These are phyloP conservation scores for Callosobruchus maculatus DNA, from an alignment of 2,888 invertebrate species.

Conservation along the genomic window DNA sequence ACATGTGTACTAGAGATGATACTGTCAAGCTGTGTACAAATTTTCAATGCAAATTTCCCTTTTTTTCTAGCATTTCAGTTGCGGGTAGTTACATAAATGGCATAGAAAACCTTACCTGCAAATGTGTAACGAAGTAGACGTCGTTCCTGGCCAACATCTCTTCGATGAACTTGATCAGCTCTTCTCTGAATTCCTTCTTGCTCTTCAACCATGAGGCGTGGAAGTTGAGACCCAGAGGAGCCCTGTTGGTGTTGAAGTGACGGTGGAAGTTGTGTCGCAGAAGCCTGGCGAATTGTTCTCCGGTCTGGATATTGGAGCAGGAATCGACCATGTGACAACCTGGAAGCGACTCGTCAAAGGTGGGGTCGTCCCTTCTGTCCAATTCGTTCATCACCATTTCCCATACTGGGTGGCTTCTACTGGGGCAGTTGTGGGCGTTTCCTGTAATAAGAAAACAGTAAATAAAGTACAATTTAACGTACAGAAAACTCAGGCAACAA, in stretches of 20 bases:
- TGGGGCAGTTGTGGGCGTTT: conserved; percentile 90
- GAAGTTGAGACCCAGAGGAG: conserved; percentile 89
- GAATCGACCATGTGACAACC: conserved; percentile 95
- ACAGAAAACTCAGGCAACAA: too few relatives aligned
- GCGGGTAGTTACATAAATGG: too few relatives aligned
- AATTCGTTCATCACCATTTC: conserved; percentile 96
- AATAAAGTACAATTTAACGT: too few relatives aligned
- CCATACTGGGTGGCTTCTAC: conserved; percentile 89
- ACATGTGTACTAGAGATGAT: too few relatives aligned
- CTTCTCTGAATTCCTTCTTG: conserved; percentile 88
- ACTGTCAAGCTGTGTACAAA: too few relatives aligned
- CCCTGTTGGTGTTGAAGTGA: conserved; percentile 89
- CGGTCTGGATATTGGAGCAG: conserved; percentile 87
- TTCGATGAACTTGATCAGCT: conserved; percentile 88
- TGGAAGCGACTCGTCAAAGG: conserved; percentile 88
- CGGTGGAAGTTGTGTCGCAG: conserved; percentile 92
- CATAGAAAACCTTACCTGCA: conserved; percentile 53
- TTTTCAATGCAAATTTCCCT: too few relatives aligned
- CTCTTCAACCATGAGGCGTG: conserved; percentile 94
- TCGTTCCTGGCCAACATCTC: conserved; percentile 87
- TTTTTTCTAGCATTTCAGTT: too few relatives aligned
- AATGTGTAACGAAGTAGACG: conserved; percentile 89
- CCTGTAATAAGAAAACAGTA: neutral
- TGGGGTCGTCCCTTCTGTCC: conserved; percentile 89
- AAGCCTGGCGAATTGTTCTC: conserved; percentile 86